phyloP scores from a whole-genome alignment of 2,113 vertebrate species.

The Podocnemis expansa region DNA sequence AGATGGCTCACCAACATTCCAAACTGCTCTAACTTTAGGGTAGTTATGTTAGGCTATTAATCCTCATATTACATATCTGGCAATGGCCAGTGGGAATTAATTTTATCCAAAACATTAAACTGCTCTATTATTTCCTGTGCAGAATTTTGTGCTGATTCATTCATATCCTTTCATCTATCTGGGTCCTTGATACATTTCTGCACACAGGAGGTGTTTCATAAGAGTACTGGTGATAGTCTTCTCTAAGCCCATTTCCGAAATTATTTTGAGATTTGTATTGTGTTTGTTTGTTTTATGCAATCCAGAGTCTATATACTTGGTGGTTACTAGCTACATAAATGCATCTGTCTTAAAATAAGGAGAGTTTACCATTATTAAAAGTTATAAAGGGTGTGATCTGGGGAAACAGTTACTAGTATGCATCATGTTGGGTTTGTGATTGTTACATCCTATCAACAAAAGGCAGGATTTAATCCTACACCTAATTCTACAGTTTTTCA shows the following conservation, averaged over 20 bases:
- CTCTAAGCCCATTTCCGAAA: conserved; percentile 15
- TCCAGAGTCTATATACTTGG: neutral
- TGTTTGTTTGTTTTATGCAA: neutral
- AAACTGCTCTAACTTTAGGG: conserved; percentile 17
- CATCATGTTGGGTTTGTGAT: neutral
- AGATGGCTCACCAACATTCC: neutral
- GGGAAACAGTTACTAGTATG: neutral
- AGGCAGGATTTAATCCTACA: neutral
- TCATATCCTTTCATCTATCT: neutral
- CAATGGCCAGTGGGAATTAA: neutral
- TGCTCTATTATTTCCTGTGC: conserved; percentile 13
- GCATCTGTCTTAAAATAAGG: neutral
- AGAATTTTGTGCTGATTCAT: neutral
- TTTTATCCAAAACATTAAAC: neutral
- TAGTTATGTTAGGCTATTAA: neutral
- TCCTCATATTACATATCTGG: neutral
- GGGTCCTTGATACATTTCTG: conserved; percentile 7
- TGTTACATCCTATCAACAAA: neutral
- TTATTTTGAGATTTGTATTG: conserved; percentile 26
- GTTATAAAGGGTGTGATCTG: neutral
- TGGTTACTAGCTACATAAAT: neutral
- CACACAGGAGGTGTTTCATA: neutral
- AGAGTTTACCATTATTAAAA: neutral
- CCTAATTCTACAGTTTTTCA: neutral
- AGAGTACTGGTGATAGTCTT: conserved; percentile 23